phyloP scores from a whole-genome alignment of 2,888 invertebrate genomes.

The Brachyopa scutellaris region DNA sequence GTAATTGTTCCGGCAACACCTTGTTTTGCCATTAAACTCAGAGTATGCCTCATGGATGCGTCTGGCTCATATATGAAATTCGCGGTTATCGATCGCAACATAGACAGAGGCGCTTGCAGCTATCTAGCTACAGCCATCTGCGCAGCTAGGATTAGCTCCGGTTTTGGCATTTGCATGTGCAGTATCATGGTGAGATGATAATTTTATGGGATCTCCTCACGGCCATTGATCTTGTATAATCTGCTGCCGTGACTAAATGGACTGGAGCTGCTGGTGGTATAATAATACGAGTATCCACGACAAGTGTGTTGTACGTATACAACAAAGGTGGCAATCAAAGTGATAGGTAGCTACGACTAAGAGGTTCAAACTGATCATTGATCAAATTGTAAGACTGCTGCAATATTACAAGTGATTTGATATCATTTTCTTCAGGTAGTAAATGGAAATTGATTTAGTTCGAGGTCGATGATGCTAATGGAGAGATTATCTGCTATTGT shows the following conservation, averaged over 20 bases:
- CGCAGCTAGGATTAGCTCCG: constrained; percentile 45
- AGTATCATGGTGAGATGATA: constrained; percentile 32
- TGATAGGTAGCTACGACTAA: constrained; percentile 41
- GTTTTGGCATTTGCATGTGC: constrained; percentile 42
- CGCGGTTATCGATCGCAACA: constrained; percentile 37
- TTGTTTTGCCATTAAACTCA: constrained; percentile 53
- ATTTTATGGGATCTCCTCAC: constrained; percentile 40
- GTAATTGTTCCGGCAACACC: constrained; percentile 64
- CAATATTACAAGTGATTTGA: constrained; percentile 40
- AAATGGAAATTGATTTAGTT: constrained; percentile 31
- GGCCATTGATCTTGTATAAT: constrained; percentile 70
- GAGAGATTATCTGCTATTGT: not conserved
- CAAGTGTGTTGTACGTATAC: constrained; percentile 23
- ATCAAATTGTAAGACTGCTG: constrained; percentile 35
- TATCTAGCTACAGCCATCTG: constrained; percentile 33
- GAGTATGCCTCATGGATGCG: constrained; percentile 31
- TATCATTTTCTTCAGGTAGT: constrained; percentile 27
- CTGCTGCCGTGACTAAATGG: constrained; percentile 43
- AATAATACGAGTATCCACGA: too few relatives aligned
- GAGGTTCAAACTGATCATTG: constrained; percentile 51
- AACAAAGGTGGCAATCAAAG: constrained; percentile 45
- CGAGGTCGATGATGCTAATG: not conserved
- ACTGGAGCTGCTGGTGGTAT: constrained; percentile 43
- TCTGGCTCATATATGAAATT: not conserved
- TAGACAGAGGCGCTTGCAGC: not conserved